phyloP scores from a whole-genome alignment of 2,888 invertebrate genomes.

The Ceramica pisi region DNA sequence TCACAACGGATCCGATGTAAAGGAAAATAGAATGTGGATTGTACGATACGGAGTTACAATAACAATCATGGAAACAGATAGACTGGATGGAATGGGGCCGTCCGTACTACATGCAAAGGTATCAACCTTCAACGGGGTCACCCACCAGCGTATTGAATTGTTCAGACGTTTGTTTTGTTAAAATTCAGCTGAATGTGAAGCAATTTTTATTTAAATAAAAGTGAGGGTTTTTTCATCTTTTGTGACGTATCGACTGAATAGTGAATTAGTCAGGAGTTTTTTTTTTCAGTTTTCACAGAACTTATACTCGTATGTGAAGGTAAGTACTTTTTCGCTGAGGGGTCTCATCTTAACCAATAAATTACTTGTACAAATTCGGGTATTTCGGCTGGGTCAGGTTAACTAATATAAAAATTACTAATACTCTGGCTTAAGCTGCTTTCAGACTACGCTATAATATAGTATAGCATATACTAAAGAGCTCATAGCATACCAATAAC shows the following conservation, averaged over 20 bases:
- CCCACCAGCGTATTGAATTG: constrained; percentile 43
- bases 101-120: constrained; percentile 58
- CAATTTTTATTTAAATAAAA: not conserved
- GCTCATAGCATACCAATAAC: no score
- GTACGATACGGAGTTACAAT: constrained; percentile 73
- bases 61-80: constrained; percentile 79
- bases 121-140: constrained; percentile 43
- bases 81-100: constrained; percentile 64
- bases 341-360: no score
- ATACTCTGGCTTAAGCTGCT: no score
- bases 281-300: no score
- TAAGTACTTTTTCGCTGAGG: no score
- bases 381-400: no score
- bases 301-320: no score
- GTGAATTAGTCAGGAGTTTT: no score
- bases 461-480: no score
- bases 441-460: no score
- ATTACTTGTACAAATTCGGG: no score
- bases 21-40: constrained; percentile 60
- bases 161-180: constrained; percentile 43
- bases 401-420: no score
- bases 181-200: constrained; percentile 21
- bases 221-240: constrained; percentile 8
- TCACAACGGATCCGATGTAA: constrained; percentile 42
- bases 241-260: not conserved